Evolutionary conservation across 2,888 invertebrate genomes (phyloP), one percentile per base, ranked within the genome.

Genomic region (Macaria liturata): DNA sequence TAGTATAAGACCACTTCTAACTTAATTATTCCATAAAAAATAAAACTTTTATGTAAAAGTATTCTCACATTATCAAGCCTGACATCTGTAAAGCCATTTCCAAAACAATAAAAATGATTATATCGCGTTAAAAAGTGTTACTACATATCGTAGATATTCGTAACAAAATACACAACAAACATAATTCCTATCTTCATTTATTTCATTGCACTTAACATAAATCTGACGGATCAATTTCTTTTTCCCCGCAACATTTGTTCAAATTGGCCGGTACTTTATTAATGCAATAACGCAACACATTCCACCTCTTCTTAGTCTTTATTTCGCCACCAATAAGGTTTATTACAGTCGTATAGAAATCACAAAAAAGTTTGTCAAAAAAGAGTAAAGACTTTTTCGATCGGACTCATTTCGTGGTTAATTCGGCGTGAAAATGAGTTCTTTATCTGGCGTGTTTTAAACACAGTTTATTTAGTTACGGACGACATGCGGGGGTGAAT

Each of bases 391-490:
- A 76, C 76, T 76, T 78, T 83, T 84, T 88, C 84, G 81, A 76
- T 47, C 84, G 82, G 82, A 83, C 75, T 80, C 83, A 88, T 91
- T 90, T 85, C 83, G 84, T 77, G 83, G 85, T 83, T 91, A 91
- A 91, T 83, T 81, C 76, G 72, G 76, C 91, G 90, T 89, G 81
- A 87, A 91, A 91, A 91, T 91, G 84, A 88, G 89, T 91, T 87
- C 88, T 90, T 90, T 91, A 89, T 88, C 85, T 69, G 72, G 76
- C 79, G 78, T 80, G 83, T 84, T 72, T 74, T 71, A 56, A 59
- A 43, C 59, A 48, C 49, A 84, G 83, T 88, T 86, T 86, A 81
- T 84, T 76, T 84, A 83, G 83, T 86, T 81, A 72, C 70, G 64
- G 70, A 68, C 72, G 73, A 75, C 69, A 63, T 66, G 70, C 9